Conservation (phyloP, 2,888 invertebrate genomes). For the Lasioglossum zephyrum region DNA sequence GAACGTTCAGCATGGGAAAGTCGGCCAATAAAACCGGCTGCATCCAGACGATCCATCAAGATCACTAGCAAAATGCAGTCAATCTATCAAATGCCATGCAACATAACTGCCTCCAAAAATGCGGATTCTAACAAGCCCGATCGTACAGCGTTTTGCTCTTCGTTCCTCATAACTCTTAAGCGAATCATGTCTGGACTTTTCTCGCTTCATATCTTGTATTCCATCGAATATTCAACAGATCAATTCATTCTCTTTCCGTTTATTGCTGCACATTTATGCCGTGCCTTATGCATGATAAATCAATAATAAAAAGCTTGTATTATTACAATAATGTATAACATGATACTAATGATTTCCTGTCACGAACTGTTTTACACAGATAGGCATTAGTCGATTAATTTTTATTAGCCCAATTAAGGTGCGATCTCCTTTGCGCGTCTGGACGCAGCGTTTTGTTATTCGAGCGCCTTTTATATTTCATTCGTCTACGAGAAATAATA, state of each 20-base stretch:
- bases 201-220: background rate
- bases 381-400: no score
- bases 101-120: slow-evolving; percentile 29
- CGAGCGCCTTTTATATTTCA: no score
- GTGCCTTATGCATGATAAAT: background rate
- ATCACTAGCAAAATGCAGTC: slow-evolving; percentile 49
- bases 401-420: no score
- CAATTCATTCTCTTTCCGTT: background rate
- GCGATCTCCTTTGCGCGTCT: no score
- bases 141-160: slow-evolving; percentile 21
- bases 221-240: background rate
- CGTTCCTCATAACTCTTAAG: slow-evolving; percentile 15
- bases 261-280: background rate
- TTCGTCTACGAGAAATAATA: no score
- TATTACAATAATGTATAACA: no score
- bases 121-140: slow-evolving; percentile 32
- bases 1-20: background rate
- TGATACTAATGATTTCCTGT: no score
- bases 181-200: slow-evolving; percentile 1
- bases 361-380: no score
- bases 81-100: slow-evolving; percentile 52
- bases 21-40: slow-evolving; percentile 31
- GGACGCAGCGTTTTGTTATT: no score
- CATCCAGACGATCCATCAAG: slow-evolving; percentile 47
- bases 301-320: no score